phyloP scores from a whole-genome alignment of 2,888 invertebrate genomes.

The Parnassius orleans region DNA sequence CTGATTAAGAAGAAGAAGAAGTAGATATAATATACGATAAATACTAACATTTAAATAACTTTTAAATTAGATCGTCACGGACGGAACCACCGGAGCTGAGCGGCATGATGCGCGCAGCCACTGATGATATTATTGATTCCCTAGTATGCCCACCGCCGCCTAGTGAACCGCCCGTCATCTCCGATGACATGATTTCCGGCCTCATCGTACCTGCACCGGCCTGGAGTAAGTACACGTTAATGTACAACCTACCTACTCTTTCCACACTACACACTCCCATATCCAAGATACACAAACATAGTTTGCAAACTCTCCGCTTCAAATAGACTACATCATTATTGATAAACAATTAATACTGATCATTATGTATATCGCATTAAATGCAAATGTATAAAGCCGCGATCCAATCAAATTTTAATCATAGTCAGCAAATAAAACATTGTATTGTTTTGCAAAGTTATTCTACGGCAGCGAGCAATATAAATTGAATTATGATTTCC shows the following conservation, averaged over 20 bases:
- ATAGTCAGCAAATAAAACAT: conserved; percentile 23
- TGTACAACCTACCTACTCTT: background rate
- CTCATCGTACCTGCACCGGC: conserved; percentile 98
- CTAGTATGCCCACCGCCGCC: conserved; percentile 98
- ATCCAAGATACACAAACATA: background rate
- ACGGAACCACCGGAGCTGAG: conserved; percentile 89
- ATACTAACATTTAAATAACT: too few relatives aligned
- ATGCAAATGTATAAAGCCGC: conserved; percentile 2
- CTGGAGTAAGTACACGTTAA: conserved; percentile 87
- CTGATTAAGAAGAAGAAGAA: too few relatives aligned
- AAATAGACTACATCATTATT: conserved; percentile 14
- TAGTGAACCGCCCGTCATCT: conserved; percentile 94
- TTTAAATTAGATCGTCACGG: conserved; percentile 84
- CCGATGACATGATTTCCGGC: conserved; percentile 97
- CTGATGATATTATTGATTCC: conserved; percentile 97
- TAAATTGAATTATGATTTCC: conserved; percentile 41
- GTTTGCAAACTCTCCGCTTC: background rate
- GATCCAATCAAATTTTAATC: conserved; percentile 27
- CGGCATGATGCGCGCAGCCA: conserved; percentile 89
- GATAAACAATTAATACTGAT: conserved; percentile 21
- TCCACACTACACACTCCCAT: background rate
- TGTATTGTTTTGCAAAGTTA: conserved; percentile 28
- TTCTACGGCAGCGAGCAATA: conserved; percentile 27
- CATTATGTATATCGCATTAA: conserved; percentile 13
- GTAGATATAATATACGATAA: too few relatives aligned